phyloP scores from a whole-genome alignment of 1,140 invertebrate genomes.

The Bombus sibiricus region DNA sequence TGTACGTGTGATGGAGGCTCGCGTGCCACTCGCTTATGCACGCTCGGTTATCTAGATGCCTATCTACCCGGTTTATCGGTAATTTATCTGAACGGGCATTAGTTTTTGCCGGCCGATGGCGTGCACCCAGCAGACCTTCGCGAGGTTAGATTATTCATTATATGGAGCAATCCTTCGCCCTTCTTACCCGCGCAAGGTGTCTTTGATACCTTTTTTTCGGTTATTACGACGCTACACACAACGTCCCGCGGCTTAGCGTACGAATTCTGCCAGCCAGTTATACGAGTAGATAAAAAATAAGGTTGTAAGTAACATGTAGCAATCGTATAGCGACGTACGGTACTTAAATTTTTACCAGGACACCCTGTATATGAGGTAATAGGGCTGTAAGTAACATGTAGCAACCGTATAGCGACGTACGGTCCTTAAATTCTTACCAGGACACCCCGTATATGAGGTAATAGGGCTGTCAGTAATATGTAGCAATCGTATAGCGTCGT shows the following conservation, averaged over 20 bases:
- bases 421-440: too few relatives aligned
- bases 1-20: conserved; percentile 32
- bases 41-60: conserved; percentile 79
- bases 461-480: too few relatives aligned
- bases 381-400: too few relatives aligned
- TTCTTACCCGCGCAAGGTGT: background rate
- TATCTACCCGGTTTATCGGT: conserved; percentile 80
- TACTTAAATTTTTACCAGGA: too few relatives aligned
- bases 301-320: too few relatives aligned
- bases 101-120: conserved; percentile 81
- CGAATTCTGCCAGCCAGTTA: too few relatives aligned
- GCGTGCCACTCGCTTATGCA: conserved; percentile 63
- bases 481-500: too few relatives aligned
- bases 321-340: too few relatives aligned
- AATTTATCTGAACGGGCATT: conserved; percentile 83
- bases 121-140: conserved; percentile 76
- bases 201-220: background rate
- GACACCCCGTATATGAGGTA: rapidly evolving
- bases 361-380: too few relatives aligned
- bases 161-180: conserved; percentile 71
- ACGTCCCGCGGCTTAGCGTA: too few relatives aligned
- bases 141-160: conserved; percentile 81
- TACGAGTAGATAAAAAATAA: too few relatives aligned
- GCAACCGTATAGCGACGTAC: too few relatives aligned
- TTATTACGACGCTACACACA: background rate